Evolutionary conservation across 2,888 invertebrate species (phyloP), one percentile per base, ranked within the genome.

Genomic region (Girardia tigrina): DNA sequence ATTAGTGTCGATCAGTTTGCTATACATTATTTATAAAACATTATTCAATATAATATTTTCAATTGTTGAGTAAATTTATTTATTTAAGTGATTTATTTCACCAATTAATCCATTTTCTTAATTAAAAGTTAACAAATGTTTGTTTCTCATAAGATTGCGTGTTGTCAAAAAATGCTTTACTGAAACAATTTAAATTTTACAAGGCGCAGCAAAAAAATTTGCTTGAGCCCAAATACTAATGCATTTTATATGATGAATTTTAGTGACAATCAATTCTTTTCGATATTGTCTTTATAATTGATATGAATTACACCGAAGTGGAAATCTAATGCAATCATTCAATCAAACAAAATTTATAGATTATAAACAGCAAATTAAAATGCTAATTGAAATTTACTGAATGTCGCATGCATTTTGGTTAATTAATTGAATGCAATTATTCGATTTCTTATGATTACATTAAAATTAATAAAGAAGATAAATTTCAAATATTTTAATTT

Each of bases 11-110:
- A 56, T 56, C 4, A 56, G n/a, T 56, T 56, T 23, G 56, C 4
- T 56, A 56, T 16, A 56, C 23, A 56, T 12, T 2, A 56, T 56
- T 56, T 56, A 56, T 20, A 56, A 56, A 56, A 20, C n/a, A 36
- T 36, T 56, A 56, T 56, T n/a, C 23, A 56, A 12, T 56, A 56
- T 56, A 56, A 56, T 56, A 56, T 56, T 56, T 56, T 56, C 56
- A 56, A 56, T 56, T 56, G 56, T 56, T 56, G 56, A 56, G n/a
- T 16, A 56, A 56, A 56, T 56, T 56, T 56, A 56, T 4, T 56
- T 56, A 56, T 56, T 56, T 56, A 56, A 56, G 56, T 56, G 56
- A 56, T 56, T 56, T 56, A 56, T 56, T 56, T 56, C 56, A 56
- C 56, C 56, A 56, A 56, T 56, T 56, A 56, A 56, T 56, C 56